A percentile compares a stretch with the other conserved stretches of the same genome.
Evolutionary conservation across 2,113 vertebrate species (phyloP).

Genomic region (Acrocephalus arundinaceus): DNA sequence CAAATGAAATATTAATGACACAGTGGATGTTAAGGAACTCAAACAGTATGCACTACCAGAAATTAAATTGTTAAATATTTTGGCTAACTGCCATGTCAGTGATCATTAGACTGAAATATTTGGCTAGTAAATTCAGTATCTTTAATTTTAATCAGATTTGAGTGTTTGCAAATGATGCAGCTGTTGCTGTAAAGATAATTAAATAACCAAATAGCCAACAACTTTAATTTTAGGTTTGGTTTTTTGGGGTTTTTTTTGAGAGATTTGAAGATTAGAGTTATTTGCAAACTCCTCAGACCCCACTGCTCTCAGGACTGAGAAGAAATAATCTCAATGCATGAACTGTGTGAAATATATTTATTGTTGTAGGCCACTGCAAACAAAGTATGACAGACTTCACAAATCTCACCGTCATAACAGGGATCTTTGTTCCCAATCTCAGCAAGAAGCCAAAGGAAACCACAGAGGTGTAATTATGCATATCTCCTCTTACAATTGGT

Average conservation of each 20-base stretch:
- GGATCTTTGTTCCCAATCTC: background rate
- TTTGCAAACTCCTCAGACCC: background rate
- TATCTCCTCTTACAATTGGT: background rate
- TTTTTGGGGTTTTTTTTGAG: background rate
- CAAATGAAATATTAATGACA: background rate
- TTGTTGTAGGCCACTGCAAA: background rate
- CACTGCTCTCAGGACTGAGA: background rate
- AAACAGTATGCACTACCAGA: background rate
- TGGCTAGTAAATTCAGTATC: constrained; percentile 61
- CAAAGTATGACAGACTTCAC: background rate
- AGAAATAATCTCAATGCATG: background rate
- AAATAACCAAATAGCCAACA: constrained; percentile 50
- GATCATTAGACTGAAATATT: constrained; percentile 63
- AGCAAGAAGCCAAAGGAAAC: background rate
- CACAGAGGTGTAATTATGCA: background rate
- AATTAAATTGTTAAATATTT: constrained; percentile 54
- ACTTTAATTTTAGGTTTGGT: background rate
- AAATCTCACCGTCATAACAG: background rate
- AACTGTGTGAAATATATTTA: background rate
- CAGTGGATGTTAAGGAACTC: background rate
- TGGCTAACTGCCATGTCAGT: constrained; percentile 38
- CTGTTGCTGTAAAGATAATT: constrained; percentile 62
- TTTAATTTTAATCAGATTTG: constrained; percentile 64
- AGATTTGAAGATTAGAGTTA: constrained; percentile 31
- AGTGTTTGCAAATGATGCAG: constrained; percentile 65